phyloP scores from a whole-genome alignment of 2,113 vertebrate species.

The Hippoglossus stenolepis region DNA sequence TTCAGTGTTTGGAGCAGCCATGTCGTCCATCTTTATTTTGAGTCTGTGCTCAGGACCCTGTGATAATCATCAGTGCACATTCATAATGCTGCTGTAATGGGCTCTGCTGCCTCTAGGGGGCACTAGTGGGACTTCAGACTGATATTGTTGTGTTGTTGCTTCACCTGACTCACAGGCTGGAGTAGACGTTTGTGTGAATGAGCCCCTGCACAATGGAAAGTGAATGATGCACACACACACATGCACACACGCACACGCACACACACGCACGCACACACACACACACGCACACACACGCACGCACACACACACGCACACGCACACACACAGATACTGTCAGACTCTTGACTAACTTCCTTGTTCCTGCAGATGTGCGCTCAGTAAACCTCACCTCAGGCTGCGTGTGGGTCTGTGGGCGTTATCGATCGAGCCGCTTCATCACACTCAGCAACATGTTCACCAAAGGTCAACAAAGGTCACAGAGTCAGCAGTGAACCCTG shows the following conservation, averaged over 20 bases:
- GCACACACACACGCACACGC: constrained; percentile 35
- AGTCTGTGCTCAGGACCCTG: neutral
- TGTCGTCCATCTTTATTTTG: too few relatives aligned
- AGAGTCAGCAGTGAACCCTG: constrained; percentile 45
- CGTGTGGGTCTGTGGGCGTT: constrained; percentile 41
- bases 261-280: constrained; percentile 27
- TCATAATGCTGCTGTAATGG: constrained; percentile 30
- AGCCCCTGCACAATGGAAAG: constrained; percentile 38
- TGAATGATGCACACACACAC: constrained; percentile 19
- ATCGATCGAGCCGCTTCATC: constrained; percentile 59
- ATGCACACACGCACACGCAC: constrained; percentile 34
- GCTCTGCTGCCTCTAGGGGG: constrained; percentile 37
- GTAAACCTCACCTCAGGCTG: constrained; percentile 31
- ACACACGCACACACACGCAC: constrained; percentile 17
- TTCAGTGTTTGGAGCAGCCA: neutral
- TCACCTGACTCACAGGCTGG: constrained; percentile 32
- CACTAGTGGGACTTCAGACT: constrained; percentile 13
- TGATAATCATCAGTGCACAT: neutral
- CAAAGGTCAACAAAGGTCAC: constrained; percentile 61
- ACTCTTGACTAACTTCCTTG: constrained; percentile 34
- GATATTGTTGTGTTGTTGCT: neutral
- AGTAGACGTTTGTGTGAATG: constrained; percentile 44
- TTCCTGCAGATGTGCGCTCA: constrained; percentile 8
- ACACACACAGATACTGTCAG: constrained; percentile 12
- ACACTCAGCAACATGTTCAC: constrained; percentile 46